Base-by-base conservation (phyloP, 2,113 vertebrate genomes). In the Polypterus bichir region DNA sequence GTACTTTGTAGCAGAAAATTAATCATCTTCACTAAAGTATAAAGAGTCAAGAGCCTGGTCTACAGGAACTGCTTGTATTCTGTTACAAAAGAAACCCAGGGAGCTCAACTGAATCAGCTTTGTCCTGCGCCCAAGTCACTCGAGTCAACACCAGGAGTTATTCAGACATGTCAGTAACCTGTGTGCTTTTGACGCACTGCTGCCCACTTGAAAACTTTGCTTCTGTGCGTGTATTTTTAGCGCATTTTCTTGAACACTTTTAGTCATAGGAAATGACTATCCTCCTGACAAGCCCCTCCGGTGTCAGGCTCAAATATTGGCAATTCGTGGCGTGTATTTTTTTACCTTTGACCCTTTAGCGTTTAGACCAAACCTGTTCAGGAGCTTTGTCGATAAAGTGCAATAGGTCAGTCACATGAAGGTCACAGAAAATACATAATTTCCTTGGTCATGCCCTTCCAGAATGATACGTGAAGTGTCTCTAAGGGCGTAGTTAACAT, bases 401-500 rank as follows among this genome's bases (percentile, higher is more conserved):
- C 70, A 27, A 60, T 1, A 0, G 70, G 66, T 70, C 68, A 84
- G 86, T 89, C 85, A 88, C 64, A 47, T 64, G 68, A 72, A 79
- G 88, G 83, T 90, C 80, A 69, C 72, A 68, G 74, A 73, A 79
- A 84, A 78, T 77, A 86, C 79, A 70, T 78, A 86, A 73, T 84
- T 85, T 82, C 78, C 81, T 81, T 69, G 68, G 72, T 65, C 68
- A 66, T 68, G 27, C 65, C 72, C 68, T 73, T 74, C 78, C 74
- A 76, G 76, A 78, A 66, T 53, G 57, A 77, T 81, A 77, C 81
- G 87, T 84, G 83, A 83, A 79, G 76, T 81, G 80, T 82, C 87
- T 86, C 86, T 80, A 79, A 82, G 79, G 83, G 78, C 74, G 78
- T 70, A 85, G 82, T 88, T 86, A 90, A 89, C 79, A 70, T 73